These are phyloP conservation scores for Habropoda laboriosa DNA, from an alignment of 1,140 invertebrate species.

Conservation along the genomic window DNA sequence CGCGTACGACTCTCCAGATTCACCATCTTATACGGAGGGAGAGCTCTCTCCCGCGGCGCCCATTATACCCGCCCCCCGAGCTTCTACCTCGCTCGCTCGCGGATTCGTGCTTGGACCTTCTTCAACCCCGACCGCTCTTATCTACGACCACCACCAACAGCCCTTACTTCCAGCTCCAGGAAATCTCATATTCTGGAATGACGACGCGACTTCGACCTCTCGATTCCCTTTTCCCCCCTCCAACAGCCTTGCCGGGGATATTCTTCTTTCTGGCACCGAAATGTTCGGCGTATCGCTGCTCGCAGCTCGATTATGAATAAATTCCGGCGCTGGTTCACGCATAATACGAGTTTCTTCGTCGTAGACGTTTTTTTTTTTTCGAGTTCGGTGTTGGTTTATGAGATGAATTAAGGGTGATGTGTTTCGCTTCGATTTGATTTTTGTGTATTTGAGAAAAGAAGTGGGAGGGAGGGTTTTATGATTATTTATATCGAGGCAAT, in stretches of 20 bases:
- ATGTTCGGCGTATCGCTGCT: conserved; percentile 26
- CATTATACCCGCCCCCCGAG: conserved; percentile 61
- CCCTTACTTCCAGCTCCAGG: conserved; percentile 37
- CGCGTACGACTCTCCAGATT: conserved; percentile 29
- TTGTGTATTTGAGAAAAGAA: too few relatives aligned
- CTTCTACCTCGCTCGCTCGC: conserved; percentile 60
- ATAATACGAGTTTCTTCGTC: not conserved
- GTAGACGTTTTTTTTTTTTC: not conserved
- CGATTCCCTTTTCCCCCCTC: not conserved
- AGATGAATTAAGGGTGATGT: too few relatives aligned
- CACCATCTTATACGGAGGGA: conserved; percentile 45
- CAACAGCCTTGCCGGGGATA: conserved; percentile 48
- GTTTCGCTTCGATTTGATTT: too few relatives aligned
- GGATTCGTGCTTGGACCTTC: conserved; percentile 22
- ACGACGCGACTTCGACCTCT: conserved; percentile 75
- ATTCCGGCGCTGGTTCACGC: conserved; percentile 15
- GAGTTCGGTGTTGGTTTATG: too few relatives aligned
- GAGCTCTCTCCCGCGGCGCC: conserved; percentile 18
- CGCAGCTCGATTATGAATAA: conserved; percentile 62
- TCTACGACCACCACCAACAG: not conserved
- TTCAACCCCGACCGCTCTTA: conserved; percentile 21
- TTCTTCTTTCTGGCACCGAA: conserved; percentile 57
- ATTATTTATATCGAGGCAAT: too few relatives aligned
- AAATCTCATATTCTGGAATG: conserved; percentile 80
- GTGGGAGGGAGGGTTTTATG: too few relatives aligned